Conservation (phyloP, 30 jellyfish, hydroid and myxozoan species). For the Pseudorhiza aurosa region DNA sequence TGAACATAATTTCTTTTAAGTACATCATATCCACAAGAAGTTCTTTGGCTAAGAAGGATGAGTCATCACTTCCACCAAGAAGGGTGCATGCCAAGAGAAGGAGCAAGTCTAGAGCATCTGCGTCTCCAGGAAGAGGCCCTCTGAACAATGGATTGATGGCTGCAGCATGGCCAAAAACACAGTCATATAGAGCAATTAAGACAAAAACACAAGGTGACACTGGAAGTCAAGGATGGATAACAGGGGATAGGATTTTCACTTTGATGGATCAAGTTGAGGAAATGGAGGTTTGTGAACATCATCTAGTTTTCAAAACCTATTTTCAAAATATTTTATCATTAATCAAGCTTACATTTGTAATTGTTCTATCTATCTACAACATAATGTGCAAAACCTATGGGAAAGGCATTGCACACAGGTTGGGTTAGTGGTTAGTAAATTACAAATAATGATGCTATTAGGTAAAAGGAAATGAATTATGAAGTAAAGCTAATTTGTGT, state of each 20-base stretch:
- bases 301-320: too few relatives aligned
- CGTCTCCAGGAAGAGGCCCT: conserved; percentile 77
- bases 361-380: too few relatives aligned
- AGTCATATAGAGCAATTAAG: conserved; percentile 17
- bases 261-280: conserved; percentile 53
- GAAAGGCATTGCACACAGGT: too few relatives aligned
- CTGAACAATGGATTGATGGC: conserved; percentile 70
- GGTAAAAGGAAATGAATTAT: too few relatives aligned
- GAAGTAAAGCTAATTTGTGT: too few relatives aligned
- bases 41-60: not conserved
- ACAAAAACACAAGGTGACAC: not conserved
- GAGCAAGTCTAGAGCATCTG: conserved; percentile 56
- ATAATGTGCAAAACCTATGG: too few relatives aligned
- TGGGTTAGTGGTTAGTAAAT: too few relatives aligned
- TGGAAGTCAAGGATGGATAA: conserved; percentile 6
- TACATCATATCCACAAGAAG: conserved; percentile 16
- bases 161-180: conserved; percentile 97
- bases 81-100: conserved; percentile 36
- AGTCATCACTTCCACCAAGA: conserved; percentile 32
- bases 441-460: too few relatives aligned
- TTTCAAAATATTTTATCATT: too few relatives aligned
- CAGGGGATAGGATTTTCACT: not conserved
- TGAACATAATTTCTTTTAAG: not conserved
- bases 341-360: too few relatives aligned
- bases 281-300: conserved; percentile 51